Evolutionary conservation across 2,888 invertebrate genomes (phyloP).

Genomic region (Mythimna pallens): DNA sequence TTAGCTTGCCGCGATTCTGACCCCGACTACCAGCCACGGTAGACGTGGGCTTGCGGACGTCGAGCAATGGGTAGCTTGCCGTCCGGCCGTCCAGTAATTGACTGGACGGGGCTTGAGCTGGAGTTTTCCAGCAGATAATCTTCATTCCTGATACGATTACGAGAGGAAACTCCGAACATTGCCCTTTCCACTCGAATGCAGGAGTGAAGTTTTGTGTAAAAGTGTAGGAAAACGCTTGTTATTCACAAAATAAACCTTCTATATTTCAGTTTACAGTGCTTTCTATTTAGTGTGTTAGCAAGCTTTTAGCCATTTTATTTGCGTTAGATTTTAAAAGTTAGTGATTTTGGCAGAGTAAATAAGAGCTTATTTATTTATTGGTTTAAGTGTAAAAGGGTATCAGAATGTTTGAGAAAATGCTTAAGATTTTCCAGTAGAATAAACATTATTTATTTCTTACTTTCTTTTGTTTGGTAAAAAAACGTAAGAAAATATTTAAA

Average conservation of each 20-base stretch:
- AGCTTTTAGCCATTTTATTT: conserved; percentile 46
- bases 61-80: too few species aligned
- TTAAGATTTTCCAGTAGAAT: neutral
- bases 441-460: neutral
- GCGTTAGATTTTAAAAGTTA: conserved; percentile 32
- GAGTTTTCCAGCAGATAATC: too few species aligned
- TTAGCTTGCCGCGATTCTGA: too few species aligned
- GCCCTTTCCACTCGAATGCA: too few species aligned
- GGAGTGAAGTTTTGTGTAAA: too few species aligned
- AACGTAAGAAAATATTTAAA: neutral
- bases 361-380: conserved; percentile 7
- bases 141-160: too few species aligned
- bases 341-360: conserved; percentile 1
- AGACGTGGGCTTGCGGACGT: too few species aligned
- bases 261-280: neutral
- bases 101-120: too few species aligned
- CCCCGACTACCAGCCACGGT: too few species aligned
- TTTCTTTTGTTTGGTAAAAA: neutral
- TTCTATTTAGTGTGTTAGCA: conserved; percentile 17
- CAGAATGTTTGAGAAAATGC: neutral
- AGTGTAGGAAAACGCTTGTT: neutral
- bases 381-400: neutral
- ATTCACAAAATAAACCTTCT: conserved; percentile 16
- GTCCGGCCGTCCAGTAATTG: too few species aligned
- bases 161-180: too few species aligned